Base-by-base conservation (phyloP, 2,113 vertebrate genomes). In the Odontesthes bonariensis region DNA sequence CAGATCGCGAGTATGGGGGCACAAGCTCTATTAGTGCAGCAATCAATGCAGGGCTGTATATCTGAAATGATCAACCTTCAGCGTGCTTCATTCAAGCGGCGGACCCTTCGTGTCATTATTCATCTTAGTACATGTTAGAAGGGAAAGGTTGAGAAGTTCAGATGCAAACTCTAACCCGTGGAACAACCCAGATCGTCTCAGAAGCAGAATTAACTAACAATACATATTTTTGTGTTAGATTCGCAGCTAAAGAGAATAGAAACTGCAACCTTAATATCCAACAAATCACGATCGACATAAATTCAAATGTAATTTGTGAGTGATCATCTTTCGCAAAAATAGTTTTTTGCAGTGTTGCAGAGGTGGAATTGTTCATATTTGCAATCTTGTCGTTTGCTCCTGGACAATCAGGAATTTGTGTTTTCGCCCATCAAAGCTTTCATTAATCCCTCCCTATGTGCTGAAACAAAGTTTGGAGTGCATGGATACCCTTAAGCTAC, bases 41-140 rank as follows among this genome's bases (percentile, higher is more conserved):
- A 76, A 84, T 91, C 86, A 82, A 77, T 79, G 82, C 16, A 67
- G 46, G 64, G 67, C 68, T 62, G 68, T 73, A 67, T 40, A 83
- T 81, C 76, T 74, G 22, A 81, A 84, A 81, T 64, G 51, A 75
- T 75, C 56, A 69, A 72, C 44, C 54, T 13, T 53, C 63, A 70
- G 40, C 60, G 60, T 49, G 55, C 46, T 69, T 75, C 47, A 69
- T 55, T 59, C 31, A 73, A 7, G 9, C 40, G 12, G 42, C 63
- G 22, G 33, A n/a, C 27, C 58, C 49, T 31, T 52, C 14, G n/a
- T 68, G 35, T 63, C 71, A 49, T 73, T 69, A 70, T 62, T 75
- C 52, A 49, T 56, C 65, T 77, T 4, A 58, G 49, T 47, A 53
- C 61, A 76, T 33, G 56, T 52, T 40, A 56, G 44, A 51, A 65